Conservation (phyloP, 1,140 invertebrate species). For the Drosophila parabipectinata region DNA sequence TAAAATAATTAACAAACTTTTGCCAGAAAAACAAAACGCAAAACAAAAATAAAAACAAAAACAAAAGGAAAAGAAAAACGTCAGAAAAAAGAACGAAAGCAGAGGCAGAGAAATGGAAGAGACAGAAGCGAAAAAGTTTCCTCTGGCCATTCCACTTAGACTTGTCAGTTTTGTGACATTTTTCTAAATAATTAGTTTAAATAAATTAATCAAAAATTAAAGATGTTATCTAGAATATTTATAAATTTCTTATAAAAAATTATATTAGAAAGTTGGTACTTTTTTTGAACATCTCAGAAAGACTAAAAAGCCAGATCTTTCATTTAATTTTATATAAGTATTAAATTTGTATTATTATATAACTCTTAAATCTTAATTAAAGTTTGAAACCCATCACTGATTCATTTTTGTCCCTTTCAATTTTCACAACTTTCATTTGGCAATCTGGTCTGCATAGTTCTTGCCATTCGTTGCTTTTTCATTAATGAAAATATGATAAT, state of each 20-base stretch:
- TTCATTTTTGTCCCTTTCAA: background rate
- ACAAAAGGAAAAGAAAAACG: background rate
- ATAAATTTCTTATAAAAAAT: background rate
- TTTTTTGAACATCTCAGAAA: no score
- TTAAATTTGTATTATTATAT: background rate
- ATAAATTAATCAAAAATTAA: background rate
- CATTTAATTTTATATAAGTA: background rate
- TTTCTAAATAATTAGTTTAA: background rate
- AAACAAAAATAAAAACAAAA: background rate
- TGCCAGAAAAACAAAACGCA: constrained; percentile 2
- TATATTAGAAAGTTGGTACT: no score
- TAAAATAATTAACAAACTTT: constrained; percentile 63
- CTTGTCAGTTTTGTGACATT: constrained; percentile 11
- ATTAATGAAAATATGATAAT: constrained; percentile 57
- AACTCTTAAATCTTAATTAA: background rate
- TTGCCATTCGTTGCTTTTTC: constrained; percentile 42
- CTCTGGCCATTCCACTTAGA: constrained; percentile 8
- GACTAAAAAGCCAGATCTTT: no score
- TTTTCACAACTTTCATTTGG: constrained; percentile 41
- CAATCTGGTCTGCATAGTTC: constrained; percentile 9
- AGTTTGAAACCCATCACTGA: background rate
- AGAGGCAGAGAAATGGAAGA: background rate
- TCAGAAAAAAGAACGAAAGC: constrained; percentile 20
- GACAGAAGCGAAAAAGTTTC: constrained; percentile 11
- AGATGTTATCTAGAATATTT: background rate